Evolutionary conservation across 2,797 vertebrate species (phyloP).

Genomic region (Propithecus perrieri): DNA sequence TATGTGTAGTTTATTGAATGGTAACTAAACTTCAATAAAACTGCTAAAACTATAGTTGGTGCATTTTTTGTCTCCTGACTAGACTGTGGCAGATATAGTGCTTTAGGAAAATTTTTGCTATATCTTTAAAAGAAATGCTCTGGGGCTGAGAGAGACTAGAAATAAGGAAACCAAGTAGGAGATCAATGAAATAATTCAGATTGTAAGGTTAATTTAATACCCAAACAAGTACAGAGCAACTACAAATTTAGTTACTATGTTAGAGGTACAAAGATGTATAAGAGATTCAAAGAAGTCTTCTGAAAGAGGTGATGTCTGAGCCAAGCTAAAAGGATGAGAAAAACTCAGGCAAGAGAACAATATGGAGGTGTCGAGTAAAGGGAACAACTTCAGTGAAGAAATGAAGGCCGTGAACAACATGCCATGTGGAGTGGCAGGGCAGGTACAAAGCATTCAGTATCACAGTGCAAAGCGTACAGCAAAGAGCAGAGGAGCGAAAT

Average conservation of each 20-base stretch:
- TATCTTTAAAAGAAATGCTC: not conserved
- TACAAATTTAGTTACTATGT: not conserved
- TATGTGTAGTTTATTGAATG: not conserved
- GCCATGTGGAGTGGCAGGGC: not conserved
- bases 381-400: not conserved
- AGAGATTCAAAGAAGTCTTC: not conserved
- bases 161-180: not conserved
- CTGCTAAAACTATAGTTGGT: not conserved
- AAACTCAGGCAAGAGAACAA: not conserved
- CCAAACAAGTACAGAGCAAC: not conserved
- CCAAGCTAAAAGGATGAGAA: not conserved
- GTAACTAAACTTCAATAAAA: not conserved
- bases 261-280: not conserved
- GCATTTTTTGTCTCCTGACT: not conserved
- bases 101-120: not conserved
- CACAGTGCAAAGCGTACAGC: not conserved
- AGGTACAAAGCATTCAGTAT: not conserved
- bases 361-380: not conserved
- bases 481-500: not conserved
- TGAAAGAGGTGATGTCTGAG: not conserved
- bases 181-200: not conserved
- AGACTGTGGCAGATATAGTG: not conserved
- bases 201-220: not conserved
- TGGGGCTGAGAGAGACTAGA: not conserved
- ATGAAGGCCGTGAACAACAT: not conserved